A percentile compares a stretch with the other conserved stretches of the same genome.
Evolutionary conservation across 2,113 vertebrate genomes (phyloP).

Genomic region (Pollimyrus isidori): DNA sequence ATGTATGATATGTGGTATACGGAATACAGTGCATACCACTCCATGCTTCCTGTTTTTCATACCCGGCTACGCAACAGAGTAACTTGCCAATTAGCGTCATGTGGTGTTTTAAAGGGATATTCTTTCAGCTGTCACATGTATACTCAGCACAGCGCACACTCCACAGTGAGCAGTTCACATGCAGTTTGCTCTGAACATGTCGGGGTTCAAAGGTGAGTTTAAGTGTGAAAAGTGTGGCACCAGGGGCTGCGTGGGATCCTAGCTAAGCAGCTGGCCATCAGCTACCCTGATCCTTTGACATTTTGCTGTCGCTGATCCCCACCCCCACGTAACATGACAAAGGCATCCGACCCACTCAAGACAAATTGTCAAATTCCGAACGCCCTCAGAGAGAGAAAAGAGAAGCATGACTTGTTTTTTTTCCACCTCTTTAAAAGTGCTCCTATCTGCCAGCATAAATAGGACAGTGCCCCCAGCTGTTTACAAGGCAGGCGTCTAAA

Average conservation of each 20-base stretch:
- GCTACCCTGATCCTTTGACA: background rate
- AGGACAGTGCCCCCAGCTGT: background rate
- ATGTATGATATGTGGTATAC: accelerated
- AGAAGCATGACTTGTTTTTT: background rate
- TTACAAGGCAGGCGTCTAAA: background rate
- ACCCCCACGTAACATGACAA: background rate
- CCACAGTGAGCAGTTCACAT: background rate
- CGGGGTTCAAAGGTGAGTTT: background rate
- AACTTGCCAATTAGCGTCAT: background rate
- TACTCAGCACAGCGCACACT: background rate
- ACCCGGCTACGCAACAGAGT: background rate
- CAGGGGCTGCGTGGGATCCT: background rate
- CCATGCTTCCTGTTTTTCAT: background rate
- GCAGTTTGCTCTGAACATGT: background rate
- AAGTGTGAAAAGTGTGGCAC: background rate
- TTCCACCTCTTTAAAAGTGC: background rate
- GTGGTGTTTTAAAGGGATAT: background rate
- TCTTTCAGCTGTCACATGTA: background rate
- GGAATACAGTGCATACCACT: background rate
- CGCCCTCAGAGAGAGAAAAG: background rate
- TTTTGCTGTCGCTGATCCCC: background rate
- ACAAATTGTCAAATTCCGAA: background rate
- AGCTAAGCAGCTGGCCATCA: background rate
- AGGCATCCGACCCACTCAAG: background rate
- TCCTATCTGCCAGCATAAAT: background rate